These are phyloP conservation scores for Arrhopalites spinosus DNA, from an alignment of 2,888 invertebrate species.

Conservation along the genomic window DNA sequence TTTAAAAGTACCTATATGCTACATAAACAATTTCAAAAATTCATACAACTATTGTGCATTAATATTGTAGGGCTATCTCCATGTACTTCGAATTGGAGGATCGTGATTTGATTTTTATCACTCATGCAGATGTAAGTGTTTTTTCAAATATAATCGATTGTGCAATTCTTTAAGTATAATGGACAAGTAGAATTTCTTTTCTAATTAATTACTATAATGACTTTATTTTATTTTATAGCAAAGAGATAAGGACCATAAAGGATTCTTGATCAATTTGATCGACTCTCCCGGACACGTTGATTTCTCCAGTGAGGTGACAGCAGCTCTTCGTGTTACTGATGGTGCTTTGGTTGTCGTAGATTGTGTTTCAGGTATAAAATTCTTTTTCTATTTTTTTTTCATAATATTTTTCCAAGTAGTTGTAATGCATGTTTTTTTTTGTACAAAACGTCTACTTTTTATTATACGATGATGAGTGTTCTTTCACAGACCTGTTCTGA, in stretches of 20 bases:
- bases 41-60: too few species aligned
- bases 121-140: conserved; percentile 79
- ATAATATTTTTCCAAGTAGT: too few species aligned
- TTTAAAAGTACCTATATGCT: too few species aligned
- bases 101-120: conserved; percentile 93
- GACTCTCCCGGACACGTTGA: conserved; percentile 99
- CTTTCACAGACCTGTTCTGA: conserved; percentile 55
- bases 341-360: conserved; percentile 95
- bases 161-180: conserved; percentile 76
- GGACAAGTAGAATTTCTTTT: too few species aligned
- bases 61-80: conserved; percentile 99
- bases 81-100: conserved; percentile 98
- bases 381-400: too few species aligned
- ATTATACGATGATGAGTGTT: conserved; percentile 53
- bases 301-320: conserved; percentile 96
- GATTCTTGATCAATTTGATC: conserved; percentile 88
- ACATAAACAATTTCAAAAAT: too few species aligned
- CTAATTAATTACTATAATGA: too few species aligned
- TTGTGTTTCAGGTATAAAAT: conserved; percentile 87
- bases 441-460: too few species aligned
- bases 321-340: conserved; percentile 94
- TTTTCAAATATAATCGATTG: too few species aligned
- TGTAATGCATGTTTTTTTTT: too few species aligned
- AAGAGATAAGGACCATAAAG: conserved; percentile 76
- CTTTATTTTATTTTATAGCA: too few species aligned